Conservation (phyloP, 2,113 vertebrate species). For the Axis porcinus region DNA sequence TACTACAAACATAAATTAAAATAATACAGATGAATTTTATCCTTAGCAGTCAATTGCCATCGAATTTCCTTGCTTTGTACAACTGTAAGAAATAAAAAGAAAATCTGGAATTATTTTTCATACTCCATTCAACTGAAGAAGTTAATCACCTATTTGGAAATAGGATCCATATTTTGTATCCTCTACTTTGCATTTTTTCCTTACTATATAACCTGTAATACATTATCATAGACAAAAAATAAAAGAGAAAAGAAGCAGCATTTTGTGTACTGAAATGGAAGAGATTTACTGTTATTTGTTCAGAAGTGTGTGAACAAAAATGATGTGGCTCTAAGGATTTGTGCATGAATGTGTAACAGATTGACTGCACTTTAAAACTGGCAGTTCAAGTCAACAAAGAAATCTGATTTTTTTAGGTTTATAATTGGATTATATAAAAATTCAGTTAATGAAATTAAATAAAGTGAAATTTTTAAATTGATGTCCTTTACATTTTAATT, state of each 20-base stretch:
- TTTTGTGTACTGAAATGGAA: conserved; percentile 31
- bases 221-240: neutral
- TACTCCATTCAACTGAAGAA: neutral
- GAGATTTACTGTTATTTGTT: neutral
- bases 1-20: neutral
- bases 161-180: neutral
- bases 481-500: neutral
- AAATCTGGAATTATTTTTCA: neutral
- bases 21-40: neutral
- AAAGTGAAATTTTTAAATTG: neutral
- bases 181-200: neutral
- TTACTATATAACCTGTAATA: neutral
- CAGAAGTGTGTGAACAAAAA: neutral
- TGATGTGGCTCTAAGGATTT: conserved; percentile 4
- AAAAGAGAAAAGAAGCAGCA: neutral
- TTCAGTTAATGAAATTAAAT: neutral
- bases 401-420: neutral
- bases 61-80: neutral
- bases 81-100: neutral
- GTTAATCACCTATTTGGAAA: neutral
- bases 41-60: neutral
- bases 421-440: neutral
- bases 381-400: neutral
- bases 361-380: neutral
- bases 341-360: neutral